Evolutionary conservation across 2,888 invertebrate species (phyloP).

Genomic region (Fabriciana adippe): DNA sequence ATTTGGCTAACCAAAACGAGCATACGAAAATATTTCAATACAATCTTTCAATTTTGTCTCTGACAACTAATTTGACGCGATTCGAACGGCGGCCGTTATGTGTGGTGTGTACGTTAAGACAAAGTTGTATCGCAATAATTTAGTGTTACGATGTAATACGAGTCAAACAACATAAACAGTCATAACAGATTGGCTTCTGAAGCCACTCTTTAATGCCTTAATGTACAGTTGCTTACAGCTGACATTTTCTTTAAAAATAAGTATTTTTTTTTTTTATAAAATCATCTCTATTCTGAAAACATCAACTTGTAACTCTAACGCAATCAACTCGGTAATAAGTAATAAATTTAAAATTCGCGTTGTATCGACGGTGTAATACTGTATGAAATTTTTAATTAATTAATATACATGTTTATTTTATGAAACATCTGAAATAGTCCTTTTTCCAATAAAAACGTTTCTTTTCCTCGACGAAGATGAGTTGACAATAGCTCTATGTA

Average conservation of each 20-base stretch:
- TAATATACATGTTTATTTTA: background rate
- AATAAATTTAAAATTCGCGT: no score
- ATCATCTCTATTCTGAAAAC: no score
- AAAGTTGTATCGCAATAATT: constrained; percentile 3
- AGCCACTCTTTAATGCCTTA: background rate
- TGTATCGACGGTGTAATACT: background rate
- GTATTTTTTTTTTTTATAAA: no score
- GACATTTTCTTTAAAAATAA: no score
- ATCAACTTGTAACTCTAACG: no score
- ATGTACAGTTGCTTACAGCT: background rate
- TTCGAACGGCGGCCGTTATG: constrained; percentile 1
- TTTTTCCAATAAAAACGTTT: background rate
- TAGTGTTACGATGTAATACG: background rate
- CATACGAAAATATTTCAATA: background rate
- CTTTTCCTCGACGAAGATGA: background rate
- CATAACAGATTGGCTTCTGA: constrained; percentile 5
- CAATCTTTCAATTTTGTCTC: background rate
- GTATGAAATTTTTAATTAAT: constrained; percentile 5
- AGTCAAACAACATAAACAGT: constrained; percentile 10
- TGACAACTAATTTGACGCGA: background rate
- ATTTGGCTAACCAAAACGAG: background rate
- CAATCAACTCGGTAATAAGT: no score
- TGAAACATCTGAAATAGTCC: constrained; percentile 1
- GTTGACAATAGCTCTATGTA: constrained; percentile 1
- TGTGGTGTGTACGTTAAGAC: constrained; percentile 4